phyloP scores from a whole-genome alignment of 2,888 invertebrate species.

The Chrysodeixis includens region DNA sequence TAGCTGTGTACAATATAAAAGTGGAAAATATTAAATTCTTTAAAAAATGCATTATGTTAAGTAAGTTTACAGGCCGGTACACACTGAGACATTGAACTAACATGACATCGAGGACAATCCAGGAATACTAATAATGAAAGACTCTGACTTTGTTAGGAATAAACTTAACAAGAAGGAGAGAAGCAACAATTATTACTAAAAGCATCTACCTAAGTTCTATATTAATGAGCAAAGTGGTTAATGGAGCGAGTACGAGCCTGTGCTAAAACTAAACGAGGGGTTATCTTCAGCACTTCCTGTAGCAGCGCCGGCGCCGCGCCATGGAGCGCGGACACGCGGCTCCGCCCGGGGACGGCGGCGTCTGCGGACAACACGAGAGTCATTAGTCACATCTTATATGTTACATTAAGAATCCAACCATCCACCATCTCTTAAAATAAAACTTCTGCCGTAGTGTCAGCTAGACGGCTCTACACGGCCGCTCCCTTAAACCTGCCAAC shows the following conservation, averaged over 20 bases:
- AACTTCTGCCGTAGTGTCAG: no score
- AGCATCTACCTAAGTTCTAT: no score
- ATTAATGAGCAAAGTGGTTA: neutral
- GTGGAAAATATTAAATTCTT: constrained; percentile 33
- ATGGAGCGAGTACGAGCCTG: constrained; percentile 10
- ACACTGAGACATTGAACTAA: neutral
- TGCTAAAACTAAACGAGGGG: constrained; percentile 7
- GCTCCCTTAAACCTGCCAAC: no score
- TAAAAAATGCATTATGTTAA: constrained; percentile 44
- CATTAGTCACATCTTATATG: no score
- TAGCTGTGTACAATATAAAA: constrained; percentile 35
- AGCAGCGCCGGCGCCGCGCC: constrained; percentile 90
- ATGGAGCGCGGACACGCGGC: constrained; percentile 90
- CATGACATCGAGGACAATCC: neutral
- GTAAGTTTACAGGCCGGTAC: constrained; percentile 26
- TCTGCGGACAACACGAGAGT: constrained; percentile 67
- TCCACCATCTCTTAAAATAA: no score
- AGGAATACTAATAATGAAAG: no score
- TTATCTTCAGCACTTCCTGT: constrained; percentile 70
- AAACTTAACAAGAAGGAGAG: neutral
- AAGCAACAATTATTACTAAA: neutral
- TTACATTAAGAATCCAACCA: no score
- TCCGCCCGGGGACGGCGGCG: constrained; percentile 90
- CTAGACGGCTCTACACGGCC: no score
- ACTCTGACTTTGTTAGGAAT: no score